These are phyloP conservation scores for Epinephelus cyanopodus DNA, from an alignment of 2,113 vertebrate species.

Conservation along the genomic window DNA sequence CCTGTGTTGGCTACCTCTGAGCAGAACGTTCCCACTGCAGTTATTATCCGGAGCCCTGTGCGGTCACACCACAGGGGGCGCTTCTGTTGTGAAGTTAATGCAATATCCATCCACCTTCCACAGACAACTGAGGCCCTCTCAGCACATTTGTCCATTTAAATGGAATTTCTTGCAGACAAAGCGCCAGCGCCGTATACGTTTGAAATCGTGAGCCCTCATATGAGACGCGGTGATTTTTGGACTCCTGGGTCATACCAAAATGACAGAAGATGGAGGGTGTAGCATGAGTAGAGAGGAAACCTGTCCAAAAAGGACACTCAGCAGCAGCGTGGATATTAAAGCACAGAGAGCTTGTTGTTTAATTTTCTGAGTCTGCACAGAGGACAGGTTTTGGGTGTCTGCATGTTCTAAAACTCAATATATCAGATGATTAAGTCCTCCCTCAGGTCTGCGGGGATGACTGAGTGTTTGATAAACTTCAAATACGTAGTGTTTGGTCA, in stretches of 20 bases:
- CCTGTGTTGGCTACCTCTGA: constrained; percentile 69
- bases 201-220: constrained; percentile 41
- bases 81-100: constrained; percentile 78
- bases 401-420: constrained; percentile 65
- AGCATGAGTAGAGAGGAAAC: constrained; percentile 61
- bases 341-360: constrained; percentile 44
- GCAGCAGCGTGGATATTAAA: constrained; percentile 61
- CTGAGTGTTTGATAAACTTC: constrained; percentile 85
- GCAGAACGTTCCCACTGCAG: constrained; percentile 71
- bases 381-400: constrained; percentile 41
- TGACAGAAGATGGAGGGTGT: constrained; percentile 65
- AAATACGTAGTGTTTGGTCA: constrained; percentile 78
- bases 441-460: constrained; percentile 77
- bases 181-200: constrained; percentile 18
- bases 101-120: constrained; percentile 71
- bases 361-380: constrained; percentile 43
- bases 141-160: constrained; percentile 64
- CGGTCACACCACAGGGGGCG: constrained; percentile 68
- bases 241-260: constrained; percentile 53
- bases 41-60: constrained; percentile 72
- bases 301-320: constrained; percentile 69
- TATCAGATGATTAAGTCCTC: constrained; percentile 75
- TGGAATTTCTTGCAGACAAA: constrained; percentile 53
- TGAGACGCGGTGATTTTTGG: constrained; percentile 57
- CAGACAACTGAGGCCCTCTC: constrained; percentile 64